Evolutionary conservation across 2,797 vertebrate species (phyloP).

Genomic region (Distichodus sexfasciatus): DNA sequence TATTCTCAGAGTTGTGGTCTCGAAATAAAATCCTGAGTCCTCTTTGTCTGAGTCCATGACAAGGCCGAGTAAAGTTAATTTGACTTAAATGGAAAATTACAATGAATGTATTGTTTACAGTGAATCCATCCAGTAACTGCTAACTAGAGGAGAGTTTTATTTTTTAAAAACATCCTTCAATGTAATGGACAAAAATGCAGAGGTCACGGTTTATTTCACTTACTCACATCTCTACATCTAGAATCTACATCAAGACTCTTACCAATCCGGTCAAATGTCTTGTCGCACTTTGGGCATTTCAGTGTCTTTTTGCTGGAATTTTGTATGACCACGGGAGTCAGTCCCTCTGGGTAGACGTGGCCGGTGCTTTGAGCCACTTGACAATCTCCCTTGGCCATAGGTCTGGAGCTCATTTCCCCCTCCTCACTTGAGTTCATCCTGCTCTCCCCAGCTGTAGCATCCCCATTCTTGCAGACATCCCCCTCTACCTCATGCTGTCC

Average conservation of each 20-base stretch:
- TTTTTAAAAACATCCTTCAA: too few species aligned
- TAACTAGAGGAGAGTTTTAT: too few species aligned
- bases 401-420: slow-evolving; percentile 64
- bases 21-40: too few species aligned
- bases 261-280: slow-evolving; percentile 97
- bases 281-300: slow-evolving; percentile 94
- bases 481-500: slow-evolving; percentile 60
- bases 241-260: slow-evolving; percentile 62
- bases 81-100: too few species aligned
- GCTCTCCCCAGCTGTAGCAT: slow-evolving; percentile 55
- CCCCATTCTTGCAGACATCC: slow-evolving; percentile 60
- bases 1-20: too few species aligned
- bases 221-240: too few species aligned
- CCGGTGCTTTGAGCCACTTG: slow-evolving; percentile 51
- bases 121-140: too few species aligned
- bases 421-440: slow-evolving; percentile 59
- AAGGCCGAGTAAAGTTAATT: too few species aligned
- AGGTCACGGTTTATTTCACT: too few species aligned
- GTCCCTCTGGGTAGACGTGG: slow-evolving; percentile 79
- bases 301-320: slow-evolving; percentile 85
- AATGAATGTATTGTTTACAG: too few species aligned
- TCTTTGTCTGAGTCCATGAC: too few species aligned
- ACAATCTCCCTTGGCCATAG: slow-evolving; percentile 62
- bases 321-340: slow-evolving; percentile 85
- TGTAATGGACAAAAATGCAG: too few species aligned